A percentile compares a stretch with the other conserved stretches of the same genome.
These are phyloP conservation scores for Tetranychus piercei DNA, from an alignment of 2,888 invertebrate genomes.

Conservation along the genomic window DNA sequence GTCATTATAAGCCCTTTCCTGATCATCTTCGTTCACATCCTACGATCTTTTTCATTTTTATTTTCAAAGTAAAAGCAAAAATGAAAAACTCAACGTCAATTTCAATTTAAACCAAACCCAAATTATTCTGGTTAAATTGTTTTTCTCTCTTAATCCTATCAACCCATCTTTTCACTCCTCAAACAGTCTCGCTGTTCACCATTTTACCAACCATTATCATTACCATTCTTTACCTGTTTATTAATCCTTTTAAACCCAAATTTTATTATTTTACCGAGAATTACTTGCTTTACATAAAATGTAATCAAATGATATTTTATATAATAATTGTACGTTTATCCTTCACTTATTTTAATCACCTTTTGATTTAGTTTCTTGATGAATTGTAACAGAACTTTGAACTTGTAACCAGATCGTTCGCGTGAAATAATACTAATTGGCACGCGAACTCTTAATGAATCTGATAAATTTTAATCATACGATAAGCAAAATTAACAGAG, in stretches of 20 bases:
- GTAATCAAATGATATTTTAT: too few species aligned
- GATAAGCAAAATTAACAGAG: not conserved
- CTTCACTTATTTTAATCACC: too few species aligned
- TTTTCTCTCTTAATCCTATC: not conserved
- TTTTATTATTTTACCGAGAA: too few species aligned
- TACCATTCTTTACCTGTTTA: too few species aligned
- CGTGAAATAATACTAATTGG: not conserved
- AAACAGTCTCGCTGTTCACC: not conserved
- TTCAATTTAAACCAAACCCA: not conserved
- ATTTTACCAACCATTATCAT: not conserved
- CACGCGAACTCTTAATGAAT: not conserved
- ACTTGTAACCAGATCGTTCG: not conserved
- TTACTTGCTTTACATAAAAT: too few species aligned
- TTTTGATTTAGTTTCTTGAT: too few species aligned
- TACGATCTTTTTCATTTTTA: not conserved
- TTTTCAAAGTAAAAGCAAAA: too few species aligned
- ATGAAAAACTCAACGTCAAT: not conserved
- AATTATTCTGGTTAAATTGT: not conserved
- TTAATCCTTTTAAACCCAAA: too few species aligned
- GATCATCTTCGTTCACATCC: not conserved
- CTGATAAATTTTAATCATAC: not conserved
- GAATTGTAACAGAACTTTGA: too few species aligned
- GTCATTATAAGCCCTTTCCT: not conserved
- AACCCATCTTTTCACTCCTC: not conserved
- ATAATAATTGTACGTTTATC: too few species aligned